Base-by-base conservation (phyloP, 92 coral and sea anemone species). In the Parazoanthus atlanticus region DNA sequence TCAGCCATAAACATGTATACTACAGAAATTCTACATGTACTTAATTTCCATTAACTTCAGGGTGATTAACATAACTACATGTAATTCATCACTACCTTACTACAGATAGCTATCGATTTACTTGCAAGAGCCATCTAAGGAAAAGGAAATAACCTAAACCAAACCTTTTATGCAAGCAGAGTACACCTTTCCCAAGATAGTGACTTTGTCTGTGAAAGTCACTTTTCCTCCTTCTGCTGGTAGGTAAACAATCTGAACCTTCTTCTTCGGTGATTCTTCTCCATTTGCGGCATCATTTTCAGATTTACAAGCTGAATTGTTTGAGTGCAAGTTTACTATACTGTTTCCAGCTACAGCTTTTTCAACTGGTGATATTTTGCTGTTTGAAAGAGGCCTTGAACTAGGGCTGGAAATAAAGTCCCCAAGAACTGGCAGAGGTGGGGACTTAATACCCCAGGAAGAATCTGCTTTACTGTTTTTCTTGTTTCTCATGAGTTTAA, bases 401-500 rank as follows among this genome's bases (percentile, higher is more conserved):
- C 29, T 70, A 8, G 87, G 78, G 46, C 87, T 81, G 49, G 90
- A 28, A 30, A 95, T 82, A 64, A 85, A 95, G 79, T 95, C 98
- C 19, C 98, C 98, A 28, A 95, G 85, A 5, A 93, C 92, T 40
- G 91, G 91, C 32, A 77, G 76, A 15, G 94, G 90, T 10, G 96
- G 92, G n/a, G 96, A 89, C 47, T 88, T 92, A 30, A 89, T 12
- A 17, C 93, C 93, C 94, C 94, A 89, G 19, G 96, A 86, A 74
- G 91, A 91, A 80, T 86, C 96, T 32, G 88, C 92, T 76, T 91
- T 91, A 76, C 78, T 90, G 43, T 79, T 89, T 85, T 80, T 89
- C 79, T 93, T 95, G 70, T 92, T 86, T 86, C 79, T 91, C 91
- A 93, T 93, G 19, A 92, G 87, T 74, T 89, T 95, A 15, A 95